Conservation (phyloP, 2,888 invertebrate genomes). For the Pyrgus malvae region DNA sequence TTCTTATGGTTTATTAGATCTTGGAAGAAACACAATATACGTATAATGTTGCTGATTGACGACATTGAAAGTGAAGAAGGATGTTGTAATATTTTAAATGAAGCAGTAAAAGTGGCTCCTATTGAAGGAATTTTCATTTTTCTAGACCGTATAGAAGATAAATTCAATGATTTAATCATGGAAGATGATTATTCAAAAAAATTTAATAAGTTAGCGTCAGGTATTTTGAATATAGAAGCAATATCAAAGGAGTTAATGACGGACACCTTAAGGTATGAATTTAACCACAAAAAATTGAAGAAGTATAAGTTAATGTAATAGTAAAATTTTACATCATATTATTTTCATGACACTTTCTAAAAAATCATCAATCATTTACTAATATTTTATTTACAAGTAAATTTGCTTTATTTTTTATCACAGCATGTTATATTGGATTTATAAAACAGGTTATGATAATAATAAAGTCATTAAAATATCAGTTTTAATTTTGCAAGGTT, state of each 20-base stretch:
- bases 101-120: constrained; percentile 5
- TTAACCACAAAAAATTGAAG: too few species aligned
- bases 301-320: too few species aligned
- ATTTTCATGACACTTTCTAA: too few species aligned
- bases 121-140: constrained; percentile 4
- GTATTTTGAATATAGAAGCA: not conserved
- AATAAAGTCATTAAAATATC: too few species aligned
- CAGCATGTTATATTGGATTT: too few species aligned
- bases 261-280: not conserved
- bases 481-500: too few species aligned
- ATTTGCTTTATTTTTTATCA: too few species aligned
- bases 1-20: not conserved
- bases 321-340: too few species aligned
- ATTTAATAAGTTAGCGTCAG: not conserved
- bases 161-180: not conserved
- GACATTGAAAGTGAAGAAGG: constrained; percentile 4
- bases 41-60: not conserved
- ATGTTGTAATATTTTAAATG: constrained; percentile 4
- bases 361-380: too few species aligned
- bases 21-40: not conserved
- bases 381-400: too few species aligned
- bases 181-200: not conserved
- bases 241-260: not conserved
- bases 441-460: too few species aligned
- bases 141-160: not conserved